Conservation (phyloP, 2,888 invertebrate species). For the Mythimna vitellina region DNA sequence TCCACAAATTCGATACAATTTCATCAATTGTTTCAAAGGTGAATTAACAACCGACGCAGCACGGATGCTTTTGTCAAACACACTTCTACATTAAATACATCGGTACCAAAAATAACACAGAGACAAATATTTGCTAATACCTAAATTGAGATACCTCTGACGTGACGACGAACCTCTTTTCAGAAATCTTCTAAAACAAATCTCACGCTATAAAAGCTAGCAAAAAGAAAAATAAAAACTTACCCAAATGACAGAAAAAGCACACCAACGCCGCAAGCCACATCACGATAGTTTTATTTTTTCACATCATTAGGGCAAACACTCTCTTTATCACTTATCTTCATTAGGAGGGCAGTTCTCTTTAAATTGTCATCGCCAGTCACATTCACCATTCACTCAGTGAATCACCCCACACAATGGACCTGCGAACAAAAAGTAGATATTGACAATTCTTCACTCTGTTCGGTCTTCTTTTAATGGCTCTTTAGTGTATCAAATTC, state of each 20-base stretch:
- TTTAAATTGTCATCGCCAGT: conserved; percentile 57
- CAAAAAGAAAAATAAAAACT: conserved; percentile 62
- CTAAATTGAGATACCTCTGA: neutral
- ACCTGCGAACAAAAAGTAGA: conserved; percentile 60
- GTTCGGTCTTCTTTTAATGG: conserved; percentile 19
- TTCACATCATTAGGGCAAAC: conserved; percentile 83
- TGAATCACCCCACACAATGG: conserved; percentile 34
- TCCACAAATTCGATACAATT: neutral
- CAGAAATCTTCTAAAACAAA: conserved; percentile 26
- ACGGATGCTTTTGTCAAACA: neutral
- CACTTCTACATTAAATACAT: neutral
- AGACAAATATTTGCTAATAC: neutral
- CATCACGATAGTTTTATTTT: conserved; percentile 79
- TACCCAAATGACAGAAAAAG: conserved; percentile 83
- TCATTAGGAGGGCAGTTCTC: conserved; percentile 61
- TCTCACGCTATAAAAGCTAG: conserved; percentile 26
- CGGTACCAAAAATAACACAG: neutral
- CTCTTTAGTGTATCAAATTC: conserved; percentile 11
- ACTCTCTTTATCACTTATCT: conserved; percentile 68
- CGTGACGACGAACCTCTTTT: neutral
- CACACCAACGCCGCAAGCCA: conserved; percentile 83
- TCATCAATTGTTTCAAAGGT: neutral
- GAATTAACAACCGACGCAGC: neutral
- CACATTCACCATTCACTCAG: conserved; percentile 51
- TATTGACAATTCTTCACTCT: conserved; percentile 29